Conservation (phyloP, 1,140 invertebrate species). For the Apolygus lucorum region DNA sequence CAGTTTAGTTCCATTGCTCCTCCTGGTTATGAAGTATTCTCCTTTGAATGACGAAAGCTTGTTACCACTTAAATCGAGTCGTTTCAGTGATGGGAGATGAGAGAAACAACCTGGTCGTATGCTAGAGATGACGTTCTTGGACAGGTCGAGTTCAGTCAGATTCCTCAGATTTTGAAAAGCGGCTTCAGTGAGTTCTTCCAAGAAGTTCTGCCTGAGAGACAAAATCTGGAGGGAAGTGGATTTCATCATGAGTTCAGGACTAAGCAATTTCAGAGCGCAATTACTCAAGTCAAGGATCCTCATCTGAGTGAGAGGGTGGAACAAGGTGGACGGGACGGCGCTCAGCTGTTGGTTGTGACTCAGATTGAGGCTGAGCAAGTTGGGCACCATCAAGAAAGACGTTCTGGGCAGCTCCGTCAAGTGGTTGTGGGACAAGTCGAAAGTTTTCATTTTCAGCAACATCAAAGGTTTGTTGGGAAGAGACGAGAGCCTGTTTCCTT, state of each 20-base stretch:
- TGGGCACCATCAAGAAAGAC: constrained; percentile 57
- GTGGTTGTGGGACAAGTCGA: constrained; percentile 72
- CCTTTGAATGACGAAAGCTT: constrained; percentile 66
- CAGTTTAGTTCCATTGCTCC: constrained; percentile 48
- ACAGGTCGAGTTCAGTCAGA: too few species aligned
- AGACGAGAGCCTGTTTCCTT: constrained; percentile 63
- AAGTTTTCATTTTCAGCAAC: constrained; percentile 52
- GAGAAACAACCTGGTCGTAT: constrained; percentile 60
- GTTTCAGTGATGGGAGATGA: constrained; percentile 57
- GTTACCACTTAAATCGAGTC: constrained; percentile 58
- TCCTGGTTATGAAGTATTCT: constrained; percentile 62
- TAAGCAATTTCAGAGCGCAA: constrained; percentile 59
- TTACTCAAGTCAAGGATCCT: constrained; percentile 61
- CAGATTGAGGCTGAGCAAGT: constrained; percentile 63
- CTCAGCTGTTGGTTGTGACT: constrained; percentile 63
- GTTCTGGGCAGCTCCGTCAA: constrained; percentile 56
- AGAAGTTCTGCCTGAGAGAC: constrained; percentile 53
- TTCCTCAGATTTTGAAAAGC: constrained; percentile 60
- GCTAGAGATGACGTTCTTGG: constrained; percentile 63
- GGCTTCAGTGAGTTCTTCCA: constrained; percentile 60
- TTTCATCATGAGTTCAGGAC: constrained; percentile 59
- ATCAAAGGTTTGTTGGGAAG: constrained; percentile 54
- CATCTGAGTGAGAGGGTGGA: constrained; percentile 51
- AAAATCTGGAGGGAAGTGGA: constrained; percentile 54
- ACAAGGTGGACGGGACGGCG: constrained; percentile 47